Percentiles rank a stretch among this genome's conserved stretches.
phyloP scores from a whole-genome alignment of 2,888 invertebrate genomes.

The Spilosoma lubricipeda region DNA sequence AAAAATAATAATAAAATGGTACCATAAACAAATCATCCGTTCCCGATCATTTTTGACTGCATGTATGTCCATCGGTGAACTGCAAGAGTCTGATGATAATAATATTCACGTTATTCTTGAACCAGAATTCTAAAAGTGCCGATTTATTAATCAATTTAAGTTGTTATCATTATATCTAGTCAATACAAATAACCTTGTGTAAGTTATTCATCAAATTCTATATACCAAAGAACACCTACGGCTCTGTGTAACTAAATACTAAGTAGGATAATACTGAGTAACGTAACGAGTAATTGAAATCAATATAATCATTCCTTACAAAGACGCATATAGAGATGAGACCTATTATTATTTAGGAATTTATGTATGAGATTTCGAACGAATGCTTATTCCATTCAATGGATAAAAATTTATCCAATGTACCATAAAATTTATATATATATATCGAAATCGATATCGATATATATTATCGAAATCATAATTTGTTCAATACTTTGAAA shows the following conservation, averaged over 20 bases:
- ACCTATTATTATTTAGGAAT: slow-evolving; percentile 26
- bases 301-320: slow-evolving; percentile 42
- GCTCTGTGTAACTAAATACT: slow-evolving; percentile 42
- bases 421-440: no score
- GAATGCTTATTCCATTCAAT: neutral
- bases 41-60: no score
- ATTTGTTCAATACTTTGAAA: neutral
- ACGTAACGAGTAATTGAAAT: slow-evolving; percentile 47
- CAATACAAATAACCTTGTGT: slow-evolving; percentile 28
- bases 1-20: no score
- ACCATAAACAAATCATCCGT: no score
- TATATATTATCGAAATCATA: neutral
- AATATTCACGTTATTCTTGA: no score
- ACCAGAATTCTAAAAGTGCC: no score
- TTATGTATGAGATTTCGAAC: slow-evolving; percentile 15
- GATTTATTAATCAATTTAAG: neutral
- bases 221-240: slow-evolving; percentile 44
- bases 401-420: neutral
- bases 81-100: no score
- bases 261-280: slow-evolving; percentile 31
- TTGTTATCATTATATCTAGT: slow-evolving; percentile 9
- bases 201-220: slow-evolving; percentile 40
- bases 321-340: slow-evolving; percentile 25
- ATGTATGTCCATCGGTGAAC: no score
- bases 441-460: no score